Evolutionary conservation across 1,140 invertebrate species (phyloP).

Genomic region (Aradophagus sp.): DNA sequence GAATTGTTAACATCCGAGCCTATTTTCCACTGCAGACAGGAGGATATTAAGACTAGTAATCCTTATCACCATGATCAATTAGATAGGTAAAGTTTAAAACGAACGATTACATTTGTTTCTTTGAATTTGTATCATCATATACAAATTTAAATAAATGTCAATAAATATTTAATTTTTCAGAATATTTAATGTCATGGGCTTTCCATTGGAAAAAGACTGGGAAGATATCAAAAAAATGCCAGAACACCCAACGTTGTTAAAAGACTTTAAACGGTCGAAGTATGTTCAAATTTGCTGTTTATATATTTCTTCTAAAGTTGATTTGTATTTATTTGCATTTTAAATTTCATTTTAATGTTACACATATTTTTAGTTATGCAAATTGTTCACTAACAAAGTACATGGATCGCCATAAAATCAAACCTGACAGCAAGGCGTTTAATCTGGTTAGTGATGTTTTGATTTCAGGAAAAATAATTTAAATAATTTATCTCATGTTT

Average conservation of each 20-base stretch:
- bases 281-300: conserved; percentile 63
- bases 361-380: conserved; percentile 82
- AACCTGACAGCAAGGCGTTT: conserved; percentile 97
- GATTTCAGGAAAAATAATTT: conserved; percentile 14
- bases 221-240: conserved; percentile 99
- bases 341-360: conserved; percentile 10
- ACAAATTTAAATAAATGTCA: conserved; percentile 16
- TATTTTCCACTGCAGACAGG: conserved; percentile 99
- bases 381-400: conserved; percentile 97
- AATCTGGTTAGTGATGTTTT: conserved; percentile 81
- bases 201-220: conserved; percentile 99
- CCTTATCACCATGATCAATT: conserved; percentile 99
- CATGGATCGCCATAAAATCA: conserved; percentile 99
- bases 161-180: conserved; percentile 69
- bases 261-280: conserved; percentile 98
- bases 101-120: too few species aligned
- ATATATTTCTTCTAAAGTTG: background rate
- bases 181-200: conserved; percentile 99
- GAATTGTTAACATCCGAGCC: conserved; percentile 97
- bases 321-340: background rate
- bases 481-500: conserved; percentile 3
- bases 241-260: conserved; percentile 95
- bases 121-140: background rate
- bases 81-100: conserved; percentile 78
- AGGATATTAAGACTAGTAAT: conserved; percentile 99